These are phyloP conservation scores for Drosophila longiperda DNA, from an alignment of 2,888 invertebrate genomes.

Conservation along the genomic window DNA sequence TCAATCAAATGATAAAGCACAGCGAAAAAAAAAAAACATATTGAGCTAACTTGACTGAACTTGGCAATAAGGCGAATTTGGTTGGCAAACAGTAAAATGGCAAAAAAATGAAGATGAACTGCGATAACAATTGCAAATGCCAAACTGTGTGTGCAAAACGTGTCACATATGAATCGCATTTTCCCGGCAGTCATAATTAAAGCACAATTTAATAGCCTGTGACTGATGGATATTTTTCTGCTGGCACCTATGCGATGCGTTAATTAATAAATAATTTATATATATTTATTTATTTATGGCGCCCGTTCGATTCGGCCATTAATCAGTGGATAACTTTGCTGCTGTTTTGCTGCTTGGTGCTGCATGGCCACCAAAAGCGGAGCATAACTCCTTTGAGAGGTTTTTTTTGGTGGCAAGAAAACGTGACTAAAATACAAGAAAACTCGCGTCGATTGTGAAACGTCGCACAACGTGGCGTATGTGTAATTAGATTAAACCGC, in stretches of 20 bases:
- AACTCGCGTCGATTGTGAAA: conserved; percentile 62
- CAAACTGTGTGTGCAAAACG: conserved; percentile 32
- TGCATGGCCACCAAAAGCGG: conserved; percentile 58
- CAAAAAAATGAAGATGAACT: conserved; percentile 71
- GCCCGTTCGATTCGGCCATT: conserved; percentile 76
- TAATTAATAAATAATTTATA: conserved; percentile 80
- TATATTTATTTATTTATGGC: conserved; percentile 75
- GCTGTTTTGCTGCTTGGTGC: conserved; percentile 6
- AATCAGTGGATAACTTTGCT: conserved; percentile 64
- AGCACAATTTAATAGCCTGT: conserved; percentile 48
- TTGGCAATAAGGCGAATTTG: background rate
- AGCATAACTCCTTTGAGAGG: conserved; percentile 73
- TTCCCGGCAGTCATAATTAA: conserved; percentile 29
- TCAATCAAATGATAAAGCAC: conserved; percentile 62
- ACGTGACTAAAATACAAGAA: conserved; percentile 70
- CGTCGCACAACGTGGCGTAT: conserved; percentile 77
- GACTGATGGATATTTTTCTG: conserved; percentile 21
- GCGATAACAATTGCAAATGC: conserved; percentile 35
- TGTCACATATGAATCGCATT: conserved; percentile 17
- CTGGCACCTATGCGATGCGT: conserved; percentile 57
- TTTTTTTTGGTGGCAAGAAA: conserved; percentile 69
- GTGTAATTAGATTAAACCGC: conserved; percentile 81
- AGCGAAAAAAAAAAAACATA: conserved; percentile 39
- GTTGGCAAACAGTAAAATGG: conserved; percentile 43
- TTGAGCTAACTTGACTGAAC: conserved; percentile 41